phyloP scores from a whole-genome alignment of 2,113 vertebrate genomes.

The Coptodon rendalli region DNA sequence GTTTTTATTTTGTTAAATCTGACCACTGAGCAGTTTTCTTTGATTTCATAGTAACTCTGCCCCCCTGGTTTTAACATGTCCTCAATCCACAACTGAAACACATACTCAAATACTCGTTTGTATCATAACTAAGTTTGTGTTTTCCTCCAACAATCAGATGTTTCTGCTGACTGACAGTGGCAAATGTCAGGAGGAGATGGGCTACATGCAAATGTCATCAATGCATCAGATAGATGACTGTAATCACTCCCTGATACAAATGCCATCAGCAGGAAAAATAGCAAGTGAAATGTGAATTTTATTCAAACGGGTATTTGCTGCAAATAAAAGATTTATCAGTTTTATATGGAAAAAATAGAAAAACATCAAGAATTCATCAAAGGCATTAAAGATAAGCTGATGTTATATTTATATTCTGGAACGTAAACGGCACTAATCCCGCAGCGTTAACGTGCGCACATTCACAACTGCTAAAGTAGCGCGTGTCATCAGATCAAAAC shows the following conservation, averaged over 20 bases:
- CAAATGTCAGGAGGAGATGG: conserved; percentile 49
- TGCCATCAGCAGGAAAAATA: conserved; percentile 1
- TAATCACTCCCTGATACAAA: conserved; percentile 14
- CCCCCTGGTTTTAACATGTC: background rate
- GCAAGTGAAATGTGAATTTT: background rate
- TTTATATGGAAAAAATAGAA: background rate
- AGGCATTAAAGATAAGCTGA: background rate
- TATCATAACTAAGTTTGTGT: background rate
- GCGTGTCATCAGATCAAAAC: conserved; percentile 2
- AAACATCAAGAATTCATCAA: background rate
- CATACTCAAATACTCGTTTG: background rate
- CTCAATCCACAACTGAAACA: background rate
- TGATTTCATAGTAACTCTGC: background rate
- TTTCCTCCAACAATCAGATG: background rate
- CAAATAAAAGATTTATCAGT: background rate
- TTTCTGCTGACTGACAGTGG: conserved; percentile 7
- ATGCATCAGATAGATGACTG: background rate
- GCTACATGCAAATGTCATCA: conserved; percentile 28
- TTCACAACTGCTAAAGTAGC: background rate
- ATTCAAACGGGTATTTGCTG: background rate
- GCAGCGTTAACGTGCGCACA: background rate
- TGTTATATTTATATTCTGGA: background rate
- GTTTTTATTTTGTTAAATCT: conserved; percentile 15
- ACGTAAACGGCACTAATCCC: background rate
- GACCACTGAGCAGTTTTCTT: background rate